phyloP scores from a whole-genome alignment of 2,888 invertebrate genomes.

The Dolichomitus sp. region DNA sequence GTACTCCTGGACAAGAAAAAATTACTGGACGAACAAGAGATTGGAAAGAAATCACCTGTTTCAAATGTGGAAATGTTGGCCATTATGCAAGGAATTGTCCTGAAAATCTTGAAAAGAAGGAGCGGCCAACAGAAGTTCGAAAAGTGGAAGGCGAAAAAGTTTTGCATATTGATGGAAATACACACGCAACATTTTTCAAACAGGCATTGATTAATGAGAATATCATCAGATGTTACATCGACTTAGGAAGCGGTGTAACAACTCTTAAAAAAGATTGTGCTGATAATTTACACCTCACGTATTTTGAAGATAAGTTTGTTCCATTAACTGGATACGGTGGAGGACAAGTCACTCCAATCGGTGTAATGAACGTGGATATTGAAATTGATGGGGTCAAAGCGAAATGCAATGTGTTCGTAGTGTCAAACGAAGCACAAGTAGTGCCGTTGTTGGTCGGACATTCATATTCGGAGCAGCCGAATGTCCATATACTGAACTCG shows the following conservation, averaged over 20 bases:
- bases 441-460: not conserved
- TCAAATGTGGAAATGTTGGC: constrained; percentile 19
- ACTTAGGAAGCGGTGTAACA: not conserved
- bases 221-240: not conserved
- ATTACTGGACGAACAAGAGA: not conserved
- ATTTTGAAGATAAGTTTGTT: not conserved
- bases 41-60: constrained; percentile 1
- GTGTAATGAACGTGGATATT: not conserved
- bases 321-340: not conserved
- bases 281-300: not conserved
- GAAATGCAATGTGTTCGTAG: not conserved
- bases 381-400: not conserved
- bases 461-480: not conserved
- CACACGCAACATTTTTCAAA: not conserved
- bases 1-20: not conserved
- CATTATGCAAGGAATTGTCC: constrained; percentile 35
- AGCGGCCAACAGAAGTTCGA: not conserved
- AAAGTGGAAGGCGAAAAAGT: not conserved
- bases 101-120: not conserved
- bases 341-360: not conserved
- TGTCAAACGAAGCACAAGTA: not conserved
- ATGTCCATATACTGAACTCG: not conserved
- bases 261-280: not conserved
- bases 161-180: not conserved
- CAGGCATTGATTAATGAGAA: not conserved